Conservation (phyloP, 2,888 invertebrate genomes). For the Cepaea hortensis region DNA sequence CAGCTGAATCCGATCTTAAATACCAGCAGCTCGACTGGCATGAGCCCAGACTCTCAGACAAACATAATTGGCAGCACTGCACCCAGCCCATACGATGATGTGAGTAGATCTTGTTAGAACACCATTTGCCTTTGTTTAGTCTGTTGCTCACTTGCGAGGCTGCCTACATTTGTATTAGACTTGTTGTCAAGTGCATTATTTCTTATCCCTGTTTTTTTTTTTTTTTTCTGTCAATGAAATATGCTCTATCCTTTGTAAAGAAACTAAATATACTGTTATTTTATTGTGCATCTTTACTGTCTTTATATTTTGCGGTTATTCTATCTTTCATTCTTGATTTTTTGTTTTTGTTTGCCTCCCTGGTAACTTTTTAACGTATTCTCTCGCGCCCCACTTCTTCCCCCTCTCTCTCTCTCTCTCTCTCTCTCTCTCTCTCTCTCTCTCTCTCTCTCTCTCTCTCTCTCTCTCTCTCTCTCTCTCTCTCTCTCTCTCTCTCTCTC, state of each 20-base stretch:
- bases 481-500: too few relatives aligned
- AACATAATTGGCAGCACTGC: constrained; percentile 67
- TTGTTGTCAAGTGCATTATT: not conserved
- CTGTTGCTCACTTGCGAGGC: not conserved
- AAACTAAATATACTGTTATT: too few relatives aligned
- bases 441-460: too few relatives aligned
- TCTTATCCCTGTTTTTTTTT: not conserved
- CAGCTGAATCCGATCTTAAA: constrained; percentile 73
- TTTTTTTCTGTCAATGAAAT: not conserved
- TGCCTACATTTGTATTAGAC: not conserved
- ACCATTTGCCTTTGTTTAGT: not conserved
- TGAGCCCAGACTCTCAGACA: constrained; percentile 73
- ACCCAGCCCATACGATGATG: constrained; percentile 68
- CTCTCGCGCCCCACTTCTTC: too few relatives aligned
- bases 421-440: too few relatives aligned
- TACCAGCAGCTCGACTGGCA: constrained; percentile 62
- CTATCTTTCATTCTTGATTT: too few relatives aligned
- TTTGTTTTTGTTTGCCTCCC: too few relatives aligned
- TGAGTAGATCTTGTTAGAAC: constrained; percentile 54
- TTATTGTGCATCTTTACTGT: too few relatives aligned
- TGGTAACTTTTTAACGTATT: too few relatives aligned
- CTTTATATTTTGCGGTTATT: too few relatives aligned
- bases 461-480: too few relatives aligned
- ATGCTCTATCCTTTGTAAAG: not conserved
- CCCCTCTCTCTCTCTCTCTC: too few relatives aligned